Percentiles rank a stretch among this genome's conserved stretches.
Evolutionary conservation across 2,797 vertebrate species (phyloP).

Genomic region (Myotis vivesi): DNA sequence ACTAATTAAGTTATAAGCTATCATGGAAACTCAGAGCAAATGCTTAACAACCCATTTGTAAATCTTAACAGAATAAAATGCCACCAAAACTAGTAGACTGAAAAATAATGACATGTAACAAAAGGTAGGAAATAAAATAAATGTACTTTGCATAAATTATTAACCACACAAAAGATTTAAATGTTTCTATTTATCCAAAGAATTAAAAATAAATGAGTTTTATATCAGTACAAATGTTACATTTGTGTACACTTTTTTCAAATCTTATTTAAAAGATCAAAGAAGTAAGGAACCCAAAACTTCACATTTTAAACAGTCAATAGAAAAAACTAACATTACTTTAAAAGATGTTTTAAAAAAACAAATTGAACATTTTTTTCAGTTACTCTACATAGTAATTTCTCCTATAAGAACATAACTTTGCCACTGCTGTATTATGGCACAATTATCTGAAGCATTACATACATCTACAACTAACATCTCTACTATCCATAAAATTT

Average conservation of each 20-base stretch:
- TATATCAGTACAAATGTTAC: neutral
- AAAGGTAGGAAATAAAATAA: slow-evolving; percentile 41
- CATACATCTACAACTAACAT: slow-evolving; percentile 23
- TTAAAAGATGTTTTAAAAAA: slow-evolving; percentile 23
- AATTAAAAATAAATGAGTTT: slow-evolving; percentile 13
- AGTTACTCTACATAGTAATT: neutral
- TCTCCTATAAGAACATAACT: neutral
- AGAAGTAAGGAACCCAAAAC: slow-evolving; percentile 1
- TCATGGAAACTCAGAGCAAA: slow-evolving; percentile 48
- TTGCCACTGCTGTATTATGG: neutral
- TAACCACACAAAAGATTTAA: slow-evolving; percentile 8
- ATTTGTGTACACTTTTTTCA: neutral
- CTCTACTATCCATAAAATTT: slow-evolving; percentile 38
- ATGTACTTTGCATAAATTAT: neutral
- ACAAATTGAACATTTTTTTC: neutral
- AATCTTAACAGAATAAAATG: slow-evolving; percentile 46
- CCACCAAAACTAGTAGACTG: neutral
- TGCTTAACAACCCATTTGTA: slow-evolving; percentile 36
- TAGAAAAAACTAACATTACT: slow-evolving; percentile 5
- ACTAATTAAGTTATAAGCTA: slow-evolving; percentile 49
- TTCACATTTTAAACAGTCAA: slow-evolving; percentile 22
- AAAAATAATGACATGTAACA: slow-evolving; percentile 34
- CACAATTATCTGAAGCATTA: slow-evolving; percentile 13
- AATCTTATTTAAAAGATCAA: neutral
- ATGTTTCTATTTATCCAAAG: slow-evolving; percentile 7